Evolutionary conservation across 2,797 vertebrate genomes (phyloP).

Genomic region (Myotis pilosus): DNA sequence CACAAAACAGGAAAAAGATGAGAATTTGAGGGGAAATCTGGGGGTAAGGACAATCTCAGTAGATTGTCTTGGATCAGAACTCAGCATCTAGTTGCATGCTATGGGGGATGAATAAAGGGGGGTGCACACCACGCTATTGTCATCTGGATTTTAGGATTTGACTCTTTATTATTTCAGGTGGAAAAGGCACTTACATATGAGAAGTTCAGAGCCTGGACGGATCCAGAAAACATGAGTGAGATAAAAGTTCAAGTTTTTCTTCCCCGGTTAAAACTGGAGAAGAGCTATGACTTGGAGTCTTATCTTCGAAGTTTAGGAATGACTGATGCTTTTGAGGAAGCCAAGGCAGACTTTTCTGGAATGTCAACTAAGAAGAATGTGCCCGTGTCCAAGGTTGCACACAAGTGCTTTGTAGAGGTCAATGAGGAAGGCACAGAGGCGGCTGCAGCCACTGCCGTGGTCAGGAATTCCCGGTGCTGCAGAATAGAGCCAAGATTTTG

Average conservation of each 20-base stretch:
- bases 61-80: neutral
- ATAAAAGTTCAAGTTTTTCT: constrained; percentile 82
- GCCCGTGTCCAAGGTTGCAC: constrained; percentile 89
- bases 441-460: constrained; percentile 84
- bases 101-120: accelerated
- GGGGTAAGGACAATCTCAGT: neutral
- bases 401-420: constrained; percentile 92
- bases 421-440: constrained; percentile 92
- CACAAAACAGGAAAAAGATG: neutral
- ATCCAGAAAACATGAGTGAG: constrained; percentile 87
- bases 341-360: constrained; percentile 88
- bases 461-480: constrained; percentile 80
- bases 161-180: constrained; percentile 82
- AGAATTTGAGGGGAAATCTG: neutral
- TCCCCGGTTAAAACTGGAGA: constrained; percentile 91
- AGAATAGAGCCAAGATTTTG: constrained; percentile 72
- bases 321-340: constrained; percentile 86
- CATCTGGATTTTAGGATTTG: neutral
- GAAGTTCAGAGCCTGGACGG: constrained; percentile 89
- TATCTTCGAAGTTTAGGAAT: constrained; percentile 90
- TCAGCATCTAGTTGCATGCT: neutral
- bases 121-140: no score
- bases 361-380: constrained; percentile 87
- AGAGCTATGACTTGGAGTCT: constrained; percentile 87
- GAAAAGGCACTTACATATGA: constrained; percentile 88